Percentiles rank a stretch among this genome's conserved stretches.
Conservation (phyloP, 2,113 vertebrate species). For the Thamnophis sirtalis region DNA sequence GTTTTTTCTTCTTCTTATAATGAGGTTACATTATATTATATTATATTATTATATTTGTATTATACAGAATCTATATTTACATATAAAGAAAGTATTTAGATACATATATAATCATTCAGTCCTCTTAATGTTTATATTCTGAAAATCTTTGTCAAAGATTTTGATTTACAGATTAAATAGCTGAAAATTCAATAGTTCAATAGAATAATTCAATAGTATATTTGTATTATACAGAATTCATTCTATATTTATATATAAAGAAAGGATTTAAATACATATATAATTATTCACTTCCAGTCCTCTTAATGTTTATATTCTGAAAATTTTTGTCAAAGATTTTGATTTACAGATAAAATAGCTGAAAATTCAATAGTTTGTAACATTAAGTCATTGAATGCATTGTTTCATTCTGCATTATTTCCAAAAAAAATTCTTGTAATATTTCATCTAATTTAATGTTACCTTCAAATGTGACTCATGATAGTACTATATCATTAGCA, state of each 20-base stretch:
- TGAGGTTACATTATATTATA: conserved; percentile 24
- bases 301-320: conserved; percentile 29
- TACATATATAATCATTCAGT: conserved; percentile 17
- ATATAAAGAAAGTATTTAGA: not conserved
- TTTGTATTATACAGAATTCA: too few species aligned
- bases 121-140: conserved; percentile 28
- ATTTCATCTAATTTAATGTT: not conserved
- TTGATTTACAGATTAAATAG: conserved; percentile 17
- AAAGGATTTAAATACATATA: not conserved
- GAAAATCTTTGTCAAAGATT: not conserved
- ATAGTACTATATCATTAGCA: not conserved
- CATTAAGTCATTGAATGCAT: not conserved
- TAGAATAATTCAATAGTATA: too few species aligned
- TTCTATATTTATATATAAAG: not conserved
- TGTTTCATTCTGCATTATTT: conserved; percentile 9
- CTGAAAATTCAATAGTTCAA: conserved; percentile 2
- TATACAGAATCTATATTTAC: conserved; percentile 18
- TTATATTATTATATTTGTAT: conserved; percentile 13
- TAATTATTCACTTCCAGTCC: not conserved
- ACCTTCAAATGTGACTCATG: conserved; percentile 12
- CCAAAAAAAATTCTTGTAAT: not conserved
- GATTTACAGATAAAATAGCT: conserved; percentile 17
- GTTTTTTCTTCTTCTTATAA: not conserved
- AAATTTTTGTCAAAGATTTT: conserved; percentile 1
- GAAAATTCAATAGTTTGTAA: not conserved